Evolutionary conservation across 2,113 vertebrate species (phyloP).

Genomic region (Petromus typicus): DNA sequence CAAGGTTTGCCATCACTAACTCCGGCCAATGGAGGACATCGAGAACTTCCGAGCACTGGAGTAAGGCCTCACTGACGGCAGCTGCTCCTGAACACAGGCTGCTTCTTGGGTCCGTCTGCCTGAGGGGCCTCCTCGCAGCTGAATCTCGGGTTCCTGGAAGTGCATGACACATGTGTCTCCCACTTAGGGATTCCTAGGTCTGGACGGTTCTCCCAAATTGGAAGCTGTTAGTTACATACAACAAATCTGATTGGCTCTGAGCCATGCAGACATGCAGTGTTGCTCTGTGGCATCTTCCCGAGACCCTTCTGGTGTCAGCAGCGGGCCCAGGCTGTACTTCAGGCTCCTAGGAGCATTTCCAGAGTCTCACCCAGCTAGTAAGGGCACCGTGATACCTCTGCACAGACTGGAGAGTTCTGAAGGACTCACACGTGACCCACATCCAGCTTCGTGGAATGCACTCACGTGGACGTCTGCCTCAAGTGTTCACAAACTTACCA

Average conservation of each 20-base stretch:
- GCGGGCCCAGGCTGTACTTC: no score
- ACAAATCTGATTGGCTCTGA: background rate
- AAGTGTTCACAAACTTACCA: background rate
- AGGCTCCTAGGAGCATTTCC: background rate
- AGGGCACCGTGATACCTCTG: fast-evolving
- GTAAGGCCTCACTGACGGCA: background rate
- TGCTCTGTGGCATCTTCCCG: background rate
- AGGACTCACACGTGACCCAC: fast-evolving
- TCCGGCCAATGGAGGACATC: background rate
- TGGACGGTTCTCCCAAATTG: no score
- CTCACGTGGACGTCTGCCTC: background rate
- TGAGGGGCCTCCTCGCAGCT: background rate
- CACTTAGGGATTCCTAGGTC: background rate
- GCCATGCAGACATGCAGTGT: background rate
- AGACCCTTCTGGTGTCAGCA: fast-evolving
- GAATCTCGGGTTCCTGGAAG: background rate
- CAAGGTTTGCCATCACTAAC: background rate
- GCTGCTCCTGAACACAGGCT: background rate
- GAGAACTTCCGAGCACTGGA: background rate
- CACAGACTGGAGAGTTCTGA: background rate
- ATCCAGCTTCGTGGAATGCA: background rate
- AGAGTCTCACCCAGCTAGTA: background rate
- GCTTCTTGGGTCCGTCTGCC: background rate
- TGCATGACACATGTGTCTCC: background rate
- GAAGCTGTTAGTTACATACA: background rate